Evolutionary conservation across 1,140 invertebrate genomes (phyloP).

Genomic region (Cyclina sinensis): DNA sequence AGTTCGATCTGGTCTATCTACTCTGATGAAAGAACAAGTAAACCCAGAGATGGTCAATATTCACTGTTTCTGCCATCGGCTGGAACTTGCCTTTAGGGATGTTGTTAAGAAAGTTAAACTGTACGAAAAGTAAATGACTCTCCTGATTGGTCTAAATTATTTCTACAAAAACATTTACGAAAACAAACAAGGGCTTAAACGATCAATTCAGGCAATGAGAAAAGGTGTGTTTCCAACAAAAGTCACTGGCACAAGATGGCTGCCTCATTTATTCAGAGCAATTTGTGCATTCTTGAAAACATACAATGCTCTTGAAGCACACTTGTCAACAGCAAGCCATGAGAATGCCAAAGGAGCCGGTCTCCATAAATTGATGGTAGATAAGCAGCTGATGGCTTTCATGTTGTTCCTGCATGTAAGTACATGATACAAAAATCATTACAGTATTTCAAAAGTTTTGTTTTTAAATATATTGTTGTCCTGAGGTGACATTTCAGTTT

Average conservation of each 20-base stretch:
- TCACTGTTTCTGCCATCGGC: conserved; percentile 67
- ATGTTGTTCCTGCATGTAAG: conserved; percentile 39
- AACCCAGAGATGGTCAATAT: conserved; percentile 64
- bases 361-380: conserved; percentile 39
- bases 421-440: background rate
- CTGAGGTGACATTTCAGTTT: background rate
- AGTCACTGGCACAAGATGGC: conserved; percentile 46
- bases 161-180: conserved; percentile 67
- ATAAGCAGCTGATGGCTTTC: conserved; percentile 25
- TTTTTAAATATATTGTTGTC: background rate
- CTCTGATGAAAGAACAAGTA: conserved; percentile 26
- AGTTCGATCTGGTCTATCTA: conserved; percentile 8
- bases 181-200: conserved; percentile 53
- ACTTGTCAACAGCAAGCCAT: conserved; percentile 38
- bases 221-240: conserved; percentile 36
- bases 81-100: conserved; percentile 68
- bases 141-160: conserved; percentile 69
- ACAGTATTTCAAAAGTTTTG: background rate
- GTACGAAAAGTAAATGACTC: conserved; percentile 70
- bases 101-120: conserved; percentile 59
- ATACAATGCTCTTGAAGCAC: conserved; percentile 39
- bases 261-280: conserved; percentile 26
- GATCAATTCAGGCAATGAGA: background rate
- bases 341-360: conserved; percentile 53
- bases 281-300: conserved; percentile 12